These are phyloP conservation scores for Aegotheles bennettii DNA, from an alignment of 2,113 vertebrate genomes.

Conservation along the genomic window DNA sequence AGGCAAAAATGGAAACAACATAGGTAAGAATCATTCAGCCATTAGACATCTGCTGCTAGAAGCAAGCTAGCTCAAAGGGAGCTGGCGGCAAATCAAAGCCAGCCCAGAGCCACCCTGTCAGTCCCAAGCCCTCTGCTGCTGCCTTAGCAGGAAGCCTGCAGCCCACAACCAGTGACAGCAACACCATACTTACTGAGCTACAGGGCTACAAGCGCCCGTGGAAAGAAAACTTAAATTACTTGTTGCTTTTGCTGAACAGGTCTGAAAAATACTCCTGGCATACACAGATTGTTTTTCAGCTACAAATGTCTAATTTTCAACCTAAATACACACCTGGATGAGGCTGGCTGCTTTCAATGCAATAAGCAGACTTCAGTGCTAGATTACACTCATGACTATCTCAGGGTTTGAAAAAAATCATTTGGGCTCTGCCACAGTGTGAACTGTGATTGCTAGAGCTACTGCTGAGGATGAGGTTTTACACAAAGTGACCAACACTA, in stretches of 20 bases:
- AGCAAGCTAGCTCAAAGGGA: not conserved
- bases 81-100: not conserved
- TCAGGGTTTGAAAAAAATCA: not conserved
- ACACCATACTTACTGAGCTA: not conserved
- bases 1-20: not conserved
- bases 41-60: not conserved
- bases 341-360: not conserved
- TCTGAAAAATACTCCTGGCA: not conserved
- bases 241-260: not conserved
- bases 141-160: not conserved
- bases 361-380: accelerated
- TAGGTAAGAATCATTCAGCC: not conserved
- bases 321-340: not conserved
- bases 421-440: not conserved
- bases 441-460: not conserved
- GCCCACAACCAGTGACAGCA: not conserved
- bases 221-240: not conserved
- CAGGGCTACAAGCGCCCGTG: too few relatives aligned
- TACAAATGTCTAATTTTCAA: not conserved
- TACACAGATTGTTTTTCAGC: not conserved
- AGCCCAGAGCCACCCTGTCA: not conserved
- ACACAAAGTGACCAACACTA: not conserved
- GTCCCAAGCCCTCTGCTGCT: not conserved
- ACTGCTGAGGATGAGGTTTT: not conserved
- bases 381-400: accelerated